Base-by-base conservation (phyloP, 2,888 invertebrate genomes). In the Platycheirus rosarum region DNA sequence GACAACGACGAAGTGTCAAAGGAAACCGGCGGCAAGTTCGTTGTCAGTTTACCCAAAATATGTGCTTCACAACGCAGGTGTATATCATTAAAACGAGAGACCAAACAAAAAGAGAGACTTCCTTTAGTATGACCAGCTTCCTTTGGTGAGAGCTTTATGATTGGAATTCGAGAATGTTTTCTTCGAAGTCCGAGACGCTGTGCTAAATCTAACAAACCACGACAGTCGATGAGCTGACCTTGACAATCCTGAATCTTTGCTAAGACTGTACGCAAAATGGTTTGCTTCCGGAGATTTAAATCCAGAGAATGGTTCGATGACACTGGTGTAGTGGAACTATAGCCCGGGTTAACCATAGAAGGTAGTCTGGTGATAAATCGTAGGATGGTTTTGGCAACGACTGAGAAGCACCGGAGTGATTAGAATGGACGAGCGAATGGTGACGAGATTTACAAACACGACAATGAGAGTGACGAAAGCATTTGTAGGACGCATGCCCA, bases 1-100 rank as follows among this genome's bases (percentile, higher is more conserved):
- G 57, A 16, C 35, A 53, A 49, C 32, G 55, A 57, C 5, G 63
- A 49, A 4, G 13, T 13, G 14, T 48, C 63, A 11, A 55, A 48
- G 2, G 49, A 14, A 29, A 14, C n/a, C 11, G 49, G 4, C 1
- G 49, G 49, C 26, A 49, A 14, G 26, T 49, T 49, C 1, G 26
- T 14, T 14, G 49, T 49, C 1, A 29, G 9, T 29, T 49, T 49
- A 0, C 29, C 16, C 49, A 49, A 49, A 49, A 49, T 29, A 29
- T 49, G 29, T 49, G 3, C 29, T n/a, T 29, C 49, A 16, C 49
- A 49, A 14, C 9, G 26, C 6, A 49, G 29, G 20, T 26, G 14
- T 0, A 20, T 49, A 11, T 49, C 26, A 11, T 29, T 13, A 11
- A 14, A 29, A 5, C 49, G 14, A 0, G 29, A 49, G 14, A 14